Base-by-base conservation (phyloP, 2,113 vertebrate species). In the Haliaeetus leucogaster region DNA sequence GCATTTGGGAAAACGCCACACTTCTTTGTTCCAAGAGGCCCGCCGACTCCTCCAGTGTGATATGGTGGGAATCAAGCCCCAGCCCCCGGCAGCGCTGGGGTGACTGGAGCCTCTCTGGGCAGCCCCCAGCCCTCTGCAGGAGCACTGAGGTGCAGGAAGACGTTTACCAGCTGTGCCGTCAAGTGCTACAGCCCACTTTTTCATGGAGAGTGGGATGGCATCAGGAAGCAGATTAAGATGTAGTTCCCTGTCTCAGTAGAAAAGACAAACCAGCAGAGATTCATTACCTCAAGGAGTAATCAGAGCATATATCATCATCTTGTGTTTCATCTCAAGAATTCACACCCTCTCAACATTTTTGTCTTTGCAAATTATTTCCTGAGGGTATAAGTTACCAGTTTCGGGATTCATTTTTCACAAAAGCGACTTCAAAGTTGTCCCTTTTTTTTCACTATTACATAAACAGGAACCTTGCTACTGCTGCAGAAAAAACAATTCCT, bases 1-100 rank as follows among this genome's bases (percentile, higher is more conserved):
- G 9, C 16, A 0, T 9, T 3, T 3, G 19, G 19, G 3, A 22
- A 45, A 34, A 27, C 2, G 6, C 11, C 36, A 2, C 26, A 0
- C 7, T 10, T 1, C 6, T 10, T 16, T 25, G 25, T n/a, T 53
- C 30, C 43, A 4, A 6, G 45, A 30, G 66, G 21, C 29, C 16
- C 13, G 0, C 16, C 26, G 6, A 12, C 20, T 58, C 14, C 23
- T 40, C 10, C 43, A 21, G 1, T 1, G 3, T 14, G 11, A 20
- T 21, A 0, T 0, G 1, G 30, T 18, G 61, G 29, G 12, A 78
- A 4, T 43, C 30, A 6, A 47, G 21, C 22, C 36, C 21, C 52
- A 11, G n/a, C 11, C 8, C 21, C 20, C 36, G 1, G 1, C 45
- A 26, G 43, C 9, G 21, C 13, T 9, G 0, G 0, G 30, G 38